Evolutionary conservation across 2,888 invertebrate genomes (phyloP), one percentile per base, ranked within the genome.

Genomic region (Epistrophe grossulariae): DNA sequence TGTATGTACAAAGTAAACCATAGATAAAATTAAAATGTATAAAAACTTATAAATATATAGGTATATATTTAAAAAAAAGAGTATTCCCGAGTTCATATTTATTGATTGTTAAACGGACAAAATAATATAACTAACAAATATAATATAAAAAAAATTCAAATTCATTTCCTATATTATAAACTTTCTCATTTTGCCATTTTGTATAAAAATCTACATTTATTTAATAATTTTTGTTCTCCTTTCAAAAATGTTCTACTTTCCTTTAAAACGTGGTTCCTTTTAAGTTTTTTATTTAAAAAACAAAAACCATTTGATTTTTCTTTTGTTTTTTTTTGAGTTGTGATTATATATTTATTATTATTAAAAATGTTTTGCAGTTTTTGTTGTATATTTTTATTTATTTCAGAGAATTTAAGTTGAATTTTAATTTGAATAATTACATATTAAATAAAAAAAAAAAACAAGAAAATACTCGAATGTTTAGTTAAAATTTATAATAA

Each of bases 31-130:
- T 55, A 55, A 38, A 55, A 43, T 70, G 70, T 70, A 70, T 70
- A 52, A 52, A 70, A 66, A 48, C 40, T 9, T 4, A 66, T 72
- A 70, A 68, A 72, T 52, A 57, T 40, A 59, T 38, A 28, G 19
- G 52, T 52, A 48, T 74, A 76, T 73, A 73, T 84, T 66, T 66
- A 66, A 71, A 72, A 55, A 74, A 35, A 38, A 24, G 77, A 79
- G 74, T 81, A 84, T 89, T 85, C 80, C 82, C 89, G 80, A 87
- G 88, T 73, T 88, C 40, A 84, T 89, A 89, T 89, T 89, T 89
- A 89, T 84, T 89, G 84, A 74, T 79, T 77, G 79, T 77, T 88
- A 80, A 82, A 82, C 66, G 76, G 68, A 85, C 84, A 73, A 70
- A 78, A 74, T 74, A 70, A 59, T 45, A 79, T 31, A 70, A 60